phyloP scores from a whole-genome alignment of 2,888 invertebrate genomes.

The Rugalucina vietnamica region DNA sequence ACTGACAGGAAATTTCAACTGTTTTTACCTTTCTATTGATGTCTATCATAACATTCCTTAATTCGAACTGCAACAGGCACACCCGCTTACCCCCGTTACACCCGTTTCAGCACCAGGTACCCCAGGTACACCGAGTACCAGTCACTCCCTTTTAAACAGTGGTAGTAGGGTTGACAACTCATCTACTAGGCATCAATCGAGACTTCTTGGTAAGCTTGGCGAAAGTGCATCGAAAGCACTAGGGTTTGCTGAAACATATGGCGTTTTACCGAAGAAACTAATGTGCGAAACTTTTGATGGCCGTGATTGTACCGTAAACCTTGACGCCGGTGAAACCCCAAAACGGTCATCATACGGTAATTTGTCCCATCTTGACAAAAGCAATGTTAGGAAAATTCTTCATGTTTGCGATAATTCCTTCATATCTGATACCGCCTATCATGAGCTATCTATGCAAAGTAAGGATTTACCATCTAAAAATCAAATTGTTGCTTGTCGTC shows the following conservation, averaged over 20 bases:
- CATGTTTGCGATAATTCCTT: neutral
- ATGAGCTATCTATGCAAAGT: neutral
- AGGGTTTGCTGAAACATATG: neutral
- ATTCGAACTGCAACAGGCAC: no score
- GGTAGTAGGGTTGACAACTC: no score
- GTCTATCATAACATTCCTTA: neutral
- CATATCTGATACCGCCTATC: neutral
- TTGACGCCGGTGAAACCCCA: neutral
- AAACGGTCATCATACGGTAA: neutral
- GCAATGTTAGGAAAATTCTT: neutral
- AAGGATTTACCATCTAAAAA: neutral
- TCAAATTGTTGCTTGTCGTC: neutral
- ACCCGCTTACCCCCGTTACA: no score
- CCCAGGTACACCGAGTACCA: no score
- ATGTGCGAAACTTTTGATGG: neutral
- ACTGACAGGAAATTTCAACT: neutral
- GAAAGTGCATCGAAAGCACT: no score
- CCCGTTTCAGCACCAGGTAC: no score
- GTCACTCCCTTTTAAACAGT: no score
- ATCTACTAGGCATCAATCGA: no score
- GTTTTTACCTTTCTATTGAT: neutral
- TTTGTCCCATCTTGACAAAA: neutral
- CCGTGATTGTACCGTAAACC: neutral
- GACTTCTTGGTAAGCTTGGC: no score
- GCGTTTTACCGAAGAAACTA: neutral